Evolutionary conservation across 2,797 vertebrate genomes (phyloP), one percentile per base, ranked within the genome.

Genomic region (Acanthurus lineatus): DNA sequence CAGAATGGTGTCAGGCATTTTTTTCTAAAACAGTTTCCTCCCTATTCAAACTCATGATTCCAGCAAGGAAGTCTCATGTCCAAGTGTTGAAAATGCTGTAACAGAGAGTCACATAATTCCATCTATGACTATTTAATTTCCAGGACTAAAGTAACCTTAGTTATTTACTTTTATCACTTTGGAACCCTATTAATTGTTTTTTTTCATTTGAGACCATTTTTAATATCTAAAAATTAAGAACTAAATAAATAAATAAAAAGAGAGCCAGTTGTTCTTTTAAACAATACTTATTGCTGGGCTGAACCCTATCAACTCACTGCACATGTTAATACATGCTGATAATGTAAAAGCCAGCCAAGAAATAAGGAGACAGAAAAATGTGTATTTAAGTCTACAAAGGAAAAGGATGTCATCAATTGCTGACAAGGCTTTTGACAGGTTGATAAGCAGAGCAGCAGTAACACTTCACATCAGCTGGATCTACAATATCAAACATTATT

Each of bases 401-500:
- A 79, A 81, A 47, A 82, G 68, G 74, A 79, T 44, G 72, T 52
- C 70, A 76, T 86, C 59, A 80, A 16, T 57, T 80, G 73, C 81
- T 74, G 67, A 28, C 45, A 68, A 79, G 65, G 45, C 54, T 54
- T 75, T 10, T 77, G 67, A 83, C 71, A 72, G 71, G 69, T 83
- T 80, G 77, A 82, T 85, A 74, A 86, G 68, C 20, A 68, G 51
- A 66, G 51, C 75, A 61, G 75, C 74, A 25, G 54, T 15, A 52
- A 73, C 65, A 58, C 42, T 70, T 73, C 57, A 62, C 40, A 66
- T 73, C 54, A 40, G 22, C 42, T 69, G 6, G 28, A 32, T 49
- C 47, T 58, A 54, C 51, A 47, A 25, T 52, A 62, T 58, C 19
- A 77, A 14, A 61, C 63, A 74, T 32, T 45, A 58, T 53, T 16